phyloP scores from a whole-genome alignment of 2,113 vertebrate genomes.

The Eptesicus fuscus region DNA sequence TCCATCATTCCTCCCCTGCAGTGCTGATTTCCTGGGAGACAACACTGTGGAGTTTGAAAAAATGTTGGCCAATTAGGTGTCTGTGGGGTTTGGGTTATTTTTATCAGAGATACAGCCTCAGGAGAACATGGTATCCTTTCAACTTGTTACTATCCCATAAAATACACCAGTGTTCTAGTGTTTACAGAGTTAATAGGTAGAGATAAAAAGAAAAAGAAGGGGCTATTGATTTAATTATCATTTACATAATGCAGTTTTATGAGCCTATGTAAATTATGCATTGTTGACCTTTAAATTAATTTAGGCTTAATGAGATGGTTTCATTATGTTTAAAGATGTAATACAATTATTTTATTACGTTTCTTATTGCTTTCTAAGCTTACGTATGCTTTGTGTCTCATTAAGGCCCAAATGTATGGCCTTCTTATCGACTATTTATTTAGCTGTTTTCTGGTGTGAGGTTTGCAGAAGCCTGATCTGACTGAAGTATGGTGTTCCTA shows the following conservation, averaged over 20 bases:
- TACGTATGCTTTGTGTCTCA: not conserved
- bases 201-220: not conserved
- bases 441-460: not conserved
- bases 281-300: slow-evolving; percentile 55
- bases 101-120: not conserved
- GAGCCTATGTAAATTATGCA: slow-evolving; percentile 35
- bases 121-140: not conserved
- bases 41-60: not conserved
- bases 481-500: not conserved
- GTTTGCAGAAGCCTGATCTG: not conserved
- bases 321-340: slow-evolving; percentile 39
- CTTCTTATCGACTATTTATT: not conserved
- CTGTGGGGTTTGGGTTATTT: not conserved
- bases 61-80: not conserved
- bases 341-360: slow-evolving; percentile 45
- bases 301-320: slow-evolving; percentile 51
- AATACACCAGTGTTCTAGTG: not conserved
- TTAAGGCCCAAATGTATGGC: not conserved
- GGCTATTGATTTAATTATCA: not conserved
- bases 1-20: not conserved
- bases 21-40: not conserved
- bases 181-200: not conserved
- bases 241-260: slow-evolving; percentile 49
- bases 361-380: slow-evolving; percentile 10
- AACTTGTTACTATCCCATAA: not conserved